Percentiles rank a stretch among this genome's conserved stretches.
phyloP scores from a whole-genome alignment of 1,140 invertebrate species.

The Cydia amplana region DNA sequence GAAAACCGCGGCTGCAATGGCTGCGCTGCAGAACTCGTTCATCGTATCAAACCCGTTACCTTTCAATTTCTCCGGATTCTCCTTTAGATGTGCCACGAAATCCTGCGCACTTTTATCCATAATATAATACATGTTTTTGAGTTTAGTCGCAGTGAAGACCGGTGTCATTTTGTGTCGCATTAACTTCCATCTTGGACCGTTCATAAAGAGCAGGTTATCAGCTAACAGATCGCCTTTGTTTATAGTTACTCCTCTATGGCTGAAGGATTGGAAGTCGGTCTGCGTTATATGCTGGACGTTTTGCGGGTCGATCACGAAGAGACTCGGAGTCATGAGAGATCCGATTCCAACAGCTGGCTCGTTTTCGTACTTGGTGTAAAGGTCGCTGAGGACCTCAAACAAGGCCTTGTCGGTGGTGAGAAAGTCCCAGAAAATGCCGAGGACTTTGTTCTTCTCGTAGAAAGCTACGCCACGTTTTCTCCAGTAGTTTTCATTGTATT shows the following conservation, averaged over 20 bases:
- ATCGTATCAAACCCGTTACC: constrained; percentile 42
- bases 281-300: constrained; percentile 78
- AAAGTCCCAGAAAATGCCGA: constrained; percentile 33
- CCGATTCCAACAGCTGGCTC: constrained; percentile 51
- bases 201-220: constrained; percentile 64
- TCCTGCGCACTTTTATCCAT: constrained; percentile 53
- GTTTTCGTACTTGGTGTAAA: constrained; percentile 10
- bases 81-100: constrained; percentile 44
- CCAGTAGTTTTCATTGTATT: constrained; percentile 39
- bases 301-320: constrained; percentile 73
- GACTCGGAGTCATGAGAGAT: constrained; percentile 51
- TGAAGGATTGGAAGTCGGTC: constrained; percentile 76
- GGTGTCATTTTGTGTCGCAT: constrained; percentile 62
- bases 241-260: constrained; percentile 51
- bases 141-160: constrained; percentile 64
- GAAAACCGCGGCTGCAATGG: constrained; percentile 49
- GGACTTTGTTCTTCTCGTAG: constrained; percentile 11
- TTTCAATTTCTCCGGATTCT: constrained; percentile 36
- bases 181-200: constrained; percentile 69
- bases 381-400: neutral
- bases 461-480: constrained; percentile 39
- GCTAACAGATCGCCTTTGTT: constrained; percentile 63
- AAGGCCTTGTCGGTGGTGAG: neutral
- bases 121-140: constrained; percentile 74
- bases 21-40: constrained; percentile 46